A percentile compares a stretch with the other conserved stretches of the same genome.
Conservation (phyloP, 2,888 invertebrate genomes). For the Diplazon laetatorius region DNA sequence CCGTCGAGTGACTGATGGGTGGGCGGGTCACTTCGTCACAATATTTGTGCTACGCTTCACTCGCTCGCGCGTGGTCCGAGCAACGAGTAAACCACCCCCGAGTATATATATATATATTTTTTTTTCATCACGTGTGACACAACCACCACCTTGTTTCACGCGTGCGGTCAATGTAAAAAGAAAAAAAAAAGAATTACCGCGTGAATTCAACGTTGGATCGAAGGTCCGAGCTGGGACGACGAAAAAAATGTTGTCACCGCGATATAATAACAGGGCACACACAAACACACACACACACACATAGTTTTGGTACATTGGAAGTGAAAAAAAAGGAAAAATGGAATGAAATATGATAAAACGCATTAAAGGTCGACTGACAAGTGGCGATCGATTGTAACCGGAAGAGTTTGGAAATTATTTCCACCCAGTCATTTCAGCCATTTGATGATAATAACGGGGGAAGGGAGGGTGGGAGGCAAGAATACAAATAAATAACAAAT, state of each 20-base stretch:
- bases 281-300: too few species aligned
- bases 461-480: too few species aligned
- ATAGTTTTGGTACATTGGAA: too few species aligned
- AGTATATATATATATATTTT: too few species aligned
- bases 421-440: neutral
- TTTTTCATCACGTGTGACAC: too few species aligned
- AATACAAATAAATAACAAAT: slow-evolving; percentile 10
- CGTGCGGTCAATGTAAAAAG: too few species aligned
- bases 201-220: slow-evolving; percentile 46
- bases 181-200: slow-evolving; percentile 23
- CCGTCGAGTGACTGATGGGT: slow-evolving; percentile 72
- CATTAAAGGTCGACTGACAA: too few species aligned
- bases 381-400: neutral
- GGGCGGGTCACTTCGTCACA: slow-evolving; percentile 72
- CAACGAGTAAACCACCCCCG: too few species aligned
- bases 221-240: neutral
- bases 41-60: slow-evolving; percentile 69
- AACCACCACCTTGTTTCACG: slow-evolving; percentile 21
- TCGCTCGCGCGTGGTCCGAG: too few species aligned
- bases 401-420: neutral
- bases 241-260: neutral
- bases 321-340: too few species aligned
- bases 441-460: too few species aligned
- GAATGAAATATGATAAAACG: too few species aligned
- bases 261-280: slow-evolving; percentile 54